phyloP scores from a whole-genome alignment of 2,113 vertebrate genomes.

The Bufo gargarizans region DNA sequence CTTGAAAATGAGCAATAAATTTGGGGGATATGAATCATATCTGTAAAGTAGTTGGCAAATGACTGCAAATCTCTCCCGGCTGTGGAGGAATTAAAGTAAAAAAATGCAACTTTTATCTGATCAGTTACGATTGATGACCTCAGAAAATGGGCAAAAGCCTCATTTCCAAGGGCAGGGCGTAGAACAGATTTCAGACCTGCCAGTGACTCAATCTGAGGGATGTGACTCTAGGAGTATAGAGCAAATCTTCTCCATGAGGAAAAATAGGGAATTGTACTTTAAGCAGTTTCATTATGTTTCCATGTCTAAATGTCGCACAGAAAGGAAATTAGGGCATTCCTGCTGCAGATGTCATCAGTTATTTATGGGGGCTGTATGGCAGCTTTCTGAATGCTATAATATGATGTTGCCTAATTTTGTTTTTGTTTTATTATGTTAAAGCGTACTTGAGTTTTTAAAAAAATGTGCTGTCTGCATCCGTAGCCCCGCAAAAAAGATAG shows the following conservation, averaged over 20 bases:
- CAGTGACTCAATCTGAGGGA: neutral
- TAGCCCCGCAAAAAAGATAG: too few relatives aligned
- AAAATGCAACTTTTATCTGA: conserved; percentile 32
- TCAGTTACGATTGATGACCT: neutral
- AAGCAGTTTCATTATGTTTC: too few relatives aligned
- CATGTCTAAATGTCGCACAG: too few relatives aligned
- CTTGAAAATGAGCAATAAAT: conserved; percentile 45
- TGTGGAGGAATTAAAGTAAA: conserved; percentile 8
- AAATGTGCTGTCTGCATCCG: too few relatives aligned
- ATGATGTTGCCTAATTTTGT: too few relatives aligned
- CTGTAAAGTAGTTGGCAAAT: conserved; percentile 37
- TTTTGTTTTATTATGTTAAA: too few relatives aligned
- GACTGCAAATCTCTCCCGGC: conserved; percentile 16
- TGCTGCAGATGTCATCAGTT: too few relatives aligned
- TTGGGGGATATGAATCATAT: conserved; percentile 44
- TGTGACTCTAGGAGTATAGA: neutral
- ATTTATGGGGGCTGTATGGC: too few relatives aligned
- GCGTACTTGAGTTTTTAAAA: too few relatives aligned
- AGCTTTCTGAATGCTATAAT: too few relatives aligned
- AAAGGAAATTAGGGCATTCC: too few relatives aligned
- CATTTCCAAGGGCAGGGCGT: neutral
- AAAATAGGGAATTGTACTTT: too few relatives aligned
- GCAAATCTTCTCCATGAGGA: neutral
- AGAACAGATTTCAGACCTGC: neutral
- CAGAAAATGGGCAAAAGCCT: neutral